Base-by-base conservation (phyloP, 1,140 invertebrate species). In the Drosophila tani region DNA sequence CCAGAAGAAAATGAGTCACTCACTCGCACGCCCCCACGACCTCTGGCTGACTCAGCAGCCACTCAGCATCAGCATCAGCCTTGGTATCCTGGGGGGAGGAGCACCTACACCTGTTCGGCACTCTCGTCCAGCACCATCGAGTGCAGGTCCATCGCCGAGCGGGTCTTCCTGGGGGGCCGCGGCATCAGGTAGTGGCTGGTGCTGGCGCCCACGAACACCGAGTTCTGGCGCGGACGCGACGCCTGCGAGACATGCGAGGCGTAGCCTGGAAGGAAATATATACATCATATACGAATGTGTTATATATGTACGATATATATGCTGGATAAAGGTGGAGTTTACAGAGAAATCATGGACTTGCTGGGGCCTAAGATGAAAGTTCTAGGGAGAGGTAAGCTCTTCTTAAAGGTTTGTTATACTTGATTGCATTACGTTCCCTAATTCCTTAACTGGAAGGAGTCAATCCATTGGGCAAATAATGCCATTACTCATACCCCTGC, bases 131-230 rank as follows among this genome's bases (percentile, higher is more conserved):
- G 87, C 2, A 96, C 94, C 43, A 97, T 93, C 5, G 96, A 96
- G 81, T 97, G 96, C 8, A 97, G 94, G 91, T 98, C 96, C 68
- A 97, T 95, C 0, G 96, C 97, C n/a, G 96, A 97, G 75, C 97
- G 96, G 2, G 95, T 95, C 69, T 96, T 95, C 4, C 97, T 93
- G 0, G 96, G 96, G 7, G 94, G 94, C 94, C 81, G 94, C 93
- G 15, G 95, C 94, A 68, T 95, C 82, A 49, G 93, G 50, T 90
- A 90, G 93, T 94, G 95, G 94, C 71, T 94, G 93, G 70, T 94
- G 93, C 67, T 96, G 94, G 71, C 95, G 94, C 96, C 96, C 1
- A 97, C 96, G 92, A 98, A 97, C 6, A 97, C 97, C 2, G 97
- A 97, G 93, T 97, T 97, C 92, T 97, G 95, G 3, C 96, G 92